Conservation (phyloP, 37 sponge, comb jelly and placozoan species). For the Beroe forskalii region DNA sequence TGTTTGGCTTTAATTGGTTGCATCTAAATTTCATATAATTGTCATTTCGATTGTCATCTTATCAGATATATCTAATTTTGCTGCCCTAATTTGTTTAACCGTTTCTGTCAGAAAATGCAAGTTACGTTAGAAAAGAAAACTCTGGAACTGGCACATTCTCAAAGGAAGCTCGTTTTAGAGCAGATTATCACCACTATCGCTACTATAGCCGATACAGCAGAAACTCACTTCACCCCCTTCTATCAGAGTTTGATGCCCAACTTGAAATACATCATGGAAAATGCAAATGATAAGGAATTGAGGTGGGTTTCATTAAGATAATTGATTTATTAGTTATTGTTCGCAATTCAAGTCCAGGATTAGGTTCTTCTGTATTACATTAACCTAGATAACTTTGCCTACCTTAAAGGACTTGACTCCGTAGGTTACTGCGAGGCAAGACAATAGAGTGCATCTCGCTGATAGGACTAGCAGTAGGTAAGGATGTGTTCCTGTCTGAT, state of each 20-base stretch:
- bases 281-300: slow-evolving; percentile 77
- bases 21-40: too few species aligned
- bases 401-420: too few species aligned
- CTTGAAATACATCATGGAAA: slow-evolving; percentile 93
- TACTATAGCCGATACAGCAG: slow-evolving; percentile 89
- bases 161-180: slow-evolving; percentile 82
- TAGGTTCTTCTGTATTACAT: neutral
- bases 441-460: slow-evolving; percentile 96
- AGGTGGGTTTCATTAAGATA: neutral
- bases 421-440: slow-evolving; percentile 87
- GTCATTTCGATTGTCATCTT: too few species aligned
- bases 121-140: slow-evolving; percentile 34
- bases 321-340: too few species aligned
- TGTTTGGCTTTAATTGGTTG: too few species aligned
- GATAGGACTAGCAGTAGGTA: slow-evolving; percentile 97
- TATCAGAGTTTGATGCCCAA: slow-evolving; percentile 96
- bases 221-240: slow-evolving; percentile 86
- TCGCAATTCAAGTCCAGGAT: too few species aligned
- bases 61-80: too few species aligned
- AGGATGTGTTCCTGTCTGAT: slow-evolving; percentile 97
- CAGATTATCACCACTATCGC: slow-evolving; percentile 89
- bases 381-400: too few species aligned
- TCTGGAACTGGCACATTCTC: slow-evolving; percentile 76
- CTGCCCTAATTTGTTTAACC: too few species aligned
- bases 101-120: slow-evolving; percentile 65